Evolutionary conservation across 2,113 vertebrate species (phyloP), one percentile per base, ranked within the genome.

Genomic region (Seriola rivoliana): DNA sequence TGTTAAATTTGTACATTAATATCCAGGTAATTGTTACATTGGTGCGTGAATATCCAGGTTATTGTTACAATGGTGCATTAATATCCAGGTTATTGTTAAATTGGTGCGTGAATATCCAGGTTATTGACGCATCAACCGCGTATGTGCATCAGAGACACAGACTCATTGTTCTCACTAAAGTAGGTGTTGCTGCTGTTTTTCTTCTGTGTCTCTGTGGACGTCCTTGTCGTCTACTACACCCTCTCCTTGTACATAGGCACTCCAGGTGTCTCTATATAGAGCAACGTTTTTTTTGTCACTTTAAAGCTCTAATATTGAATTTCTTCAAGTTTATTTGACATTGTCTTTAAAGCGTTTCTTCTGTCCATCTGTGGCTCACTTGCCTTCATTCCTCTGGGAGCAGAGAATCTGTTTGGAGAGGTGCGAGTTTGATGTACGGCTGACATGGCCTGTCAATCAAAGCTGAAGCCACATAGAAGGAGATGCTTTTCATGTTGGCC

Each of bases 371-470:
- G 40, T 11, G 6, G 52, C 40, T 75, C 36, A 3, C 42, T 73
- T 40, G 25, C 10, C 64, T 42, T 62, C 25, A 0, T 29, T 52
- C 69, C 59, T 46, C 58, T 23, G 71, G 54, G 64, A 66, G 36
- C 55, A 16, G 29, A 48, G 50, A 16, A 34, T 34, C 59, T 40
- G 68, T 52, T 58, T 13, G 17, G 52, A 58, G 64, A 57, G 69
- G 21, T 1, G 3, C 52, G 73, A 69, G 55, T 68, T 58, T 50
- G 36, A 44, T 71, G 32, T 29, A 59, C 4, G 42, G 72, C 66
- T 60, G 63, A 54, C 74, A 63, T 21, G 40, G 36, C 71, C 54
- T 60, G 67, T 82, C 81, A 73, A 36, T 88, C 71, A 84, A 63
- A 82, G 60, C 13, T 50, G 25, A 23, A 46, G 40, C 44, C 5